Conservation (phyloP, 2,888 invertebrate genomes). For the Eupithecia abbreviata region DNA sequence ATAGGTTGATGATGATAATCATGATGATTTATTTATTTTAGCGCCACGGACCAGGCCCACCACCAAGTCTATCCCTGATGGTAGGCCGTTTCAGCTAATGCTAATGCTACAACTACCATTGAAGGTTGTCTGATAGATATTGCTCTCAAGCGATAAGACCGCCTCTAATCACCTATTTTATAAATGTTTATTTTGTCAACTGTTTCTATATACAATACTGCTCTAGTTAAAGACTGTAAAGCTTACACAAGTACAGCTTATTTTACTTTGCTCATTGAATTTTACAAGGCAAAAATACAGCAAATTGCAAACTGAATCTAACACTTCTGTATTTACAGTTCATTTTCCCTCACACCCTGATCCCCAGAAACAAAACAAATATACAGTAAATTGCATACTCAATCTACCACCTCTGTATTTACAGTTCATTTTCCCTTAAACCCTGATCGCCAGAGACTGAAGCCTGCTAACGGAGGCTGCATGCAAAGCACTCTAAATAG, state of each 20-base stretch:
- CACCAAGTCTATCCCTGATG: too few species aligned
- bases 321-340: not conserved
- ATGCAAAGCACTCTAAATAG: slow-evolving; percentile 62
- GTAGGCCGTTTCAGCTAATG: too few species aligned
- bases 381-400: not conserved
- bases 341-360: not conserved
- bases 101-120: not conserved
- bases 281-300: not conserved
- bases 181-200: not conserved
- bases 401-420: not conserved
- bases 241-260: not conserved
- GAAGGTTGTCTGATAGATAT: not conserved
- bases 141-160: not conserved
- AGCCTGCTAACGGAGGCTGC: slow-evolving; percentile 42
- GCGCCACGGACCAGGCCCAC: too few species aligned
- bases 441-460: not conserved
- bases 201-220: not conserved
- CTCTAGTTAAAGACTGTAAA: not conserved
- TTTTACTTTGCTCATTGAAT: not conserved
- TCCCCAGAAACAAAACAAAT: not conserved
- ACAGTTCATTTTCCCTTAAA: slow-evolving; percentile 5
- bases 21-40: too few species aligned
- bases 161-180: not conserved
- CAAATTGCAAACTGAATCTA: slow-evolving; percentile 4
- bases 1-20: too few species aligned